Base-by-base conservation (phyloP, 2,888 invertebrate genomes). In the Macaria notata region DNA sequence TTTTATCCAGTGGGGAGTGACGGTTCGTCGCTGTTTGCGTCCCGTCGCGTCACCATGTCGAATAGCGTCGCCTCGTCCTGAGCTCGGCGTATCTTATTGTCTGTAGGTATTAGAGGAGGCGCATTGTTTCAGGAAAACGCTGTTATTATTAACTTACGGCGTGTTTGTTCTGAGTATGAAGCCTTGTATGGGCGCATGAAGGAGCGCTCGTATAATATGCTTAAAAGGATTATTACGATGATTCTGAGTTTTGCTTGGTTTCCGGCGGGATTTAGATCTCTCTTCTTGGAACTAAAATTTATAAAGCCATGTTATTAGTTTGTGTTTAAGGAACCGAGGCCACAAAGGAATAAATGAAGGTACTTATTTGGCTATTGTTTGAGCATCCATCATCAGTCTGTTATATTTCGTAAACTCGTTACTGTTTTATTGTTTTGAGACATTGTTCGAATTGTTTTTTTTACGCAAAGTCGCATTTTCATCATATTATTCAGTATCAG, bases 1-100 rank as follows among this genome's bases (percentile, higher is more conserved):
- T 59, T 57, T 64, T 62, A 66, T 65, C 58, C 55, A 71, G 63
- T 67, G 56, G 44, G 50, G 53, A 49, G 54, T 5, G 54, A 56
- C 8, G 56, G 38, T 44, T 53, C 57, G 51, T 65, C 55, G 45
- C 53, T 53, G 29, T 54, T 49, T n/a, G 44, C 48, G 44, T 54
- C 33, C 52, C 42, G 54, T 46, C 51, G 53, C 62, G 50, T 62
- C 63, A 62, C 61, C 61, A 54, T 59, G 56, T 59, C 41, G 33
- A 56, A 19, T 19, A 19, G 19, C 62, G 56, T 30, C 60, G 56
- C 49, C 49, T 52, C 46, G 31, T 50, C 58, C 30, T 49, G 46
- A 49, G 49, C 46, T 49, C 30, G 45, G 49, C 46, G 46, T 58
- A 49, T 49, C 57, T 49, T 46, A 53, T 57, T 58, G 53, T 58